Evolutionary conservation across 2,888 invertebrate species (phyloP), one percentile per base, ranked within the genome.

Genomic region (Stenichneumon culpator): DNA sequence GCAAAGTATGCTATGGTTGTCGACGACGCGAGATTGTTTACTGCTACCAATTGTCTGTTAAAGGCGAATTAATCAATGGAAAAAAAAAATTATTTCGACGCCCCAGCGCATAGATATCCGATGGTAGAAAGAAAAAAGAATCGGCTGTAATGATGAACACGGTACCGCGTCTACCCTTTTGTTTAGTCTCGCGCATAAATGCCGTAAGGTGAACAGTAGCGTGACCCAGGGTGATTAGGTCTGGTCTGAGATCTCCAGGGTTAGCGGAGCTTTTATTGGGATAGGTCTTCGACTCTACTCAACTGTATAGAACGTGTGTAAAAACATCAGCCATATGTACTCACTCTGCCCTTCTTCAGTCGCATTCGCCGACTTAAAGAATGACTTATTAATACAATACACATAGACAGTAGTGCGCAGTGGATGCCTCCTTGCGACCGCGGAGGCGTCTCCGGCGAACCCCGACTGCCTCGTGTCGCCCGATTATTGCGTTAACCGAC

Each of bases 201-300:
- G 52, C 73, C 67, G 47, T 28, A 65, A 63, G 73, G 81, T 73
- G 82, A 82, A 72, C 70, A 63, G 82, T 90, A 86, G 91, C 91
- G 91, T 91, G 91, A 91, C 90, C 88, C 80, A 74, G 86, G 86
- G 79, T 89, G 86, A 91, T 91, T 91, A 90, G 87, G 80, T 82
- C 72, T 84, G 83, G 87, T 83, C 86, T 87, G 86, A 84, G 87
- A 83, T 86, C 81, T 82, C 39, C 79, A 84, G 87, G 89, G 90
- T 89, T 89, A 87, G 90, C 85, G 87, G 86, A 86, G 86, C 88
- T 89, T 90, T 90, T 89, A 90, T 91, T 91, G 91, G 90, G 91
- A 89, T 91, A 91, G 91, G 91, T 90, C 88, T 83, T 89, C 89
- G 87, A 88, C 85, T 88, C 86, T 75, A 68, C 67, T 52, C 63